Evolutionary conservation across 2,113 vertebrate species (phyloP), one percentile per base, ranked within the genome.

Genomic region (Alces alces): DNA sequence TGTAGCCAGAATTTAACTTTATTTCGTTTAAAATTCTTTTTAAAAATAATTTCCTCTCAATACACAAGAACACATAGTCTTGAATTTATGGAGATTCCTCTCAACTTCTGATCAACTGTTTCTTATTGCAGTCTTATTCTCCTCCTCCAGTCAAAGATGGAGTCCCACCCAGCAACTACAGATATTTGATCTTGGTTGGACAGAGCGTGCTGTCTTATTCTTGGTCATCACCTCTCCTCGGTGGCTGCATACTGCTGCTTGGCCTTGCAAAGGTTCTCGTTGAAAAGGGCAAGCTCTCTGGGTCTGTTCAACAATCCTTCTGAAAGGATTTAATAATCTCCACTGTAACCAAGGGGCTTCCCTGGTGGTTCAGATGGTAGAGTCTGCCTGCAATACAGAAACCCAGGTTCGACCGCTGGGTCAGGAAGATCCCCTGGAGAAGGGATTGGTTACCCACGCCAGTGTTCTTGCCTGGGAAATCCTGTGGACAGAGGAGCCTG

Each of bases 11-110:
- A 88, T 58, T 96, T 78, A 95, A 91, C 66, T 92, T 86, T 83
- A 61, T 95, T 93, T 78, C 39, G 61, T 89, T 93, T 50, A 85
- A 91, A 94, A 86, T 94, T 52, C 27, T 5, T 95, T 73, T n/a
- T 50, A 54, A 43, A 94, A 84, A 27, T 73, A 57, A 95, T 95
- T 92, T 92, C 13, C 7, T 11, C 47, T 54, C n/a, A 78, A 30
- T 76, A 83, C 12, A 90, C 27, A 54, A 23, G 64, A 83, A 80
- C 47, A 66, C 17, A 28, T 11, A 60, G 33, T 84, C 55, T 82
- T 73, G 23, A 79, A 94, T 58, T 89, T 64, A 36, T 43, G 19
- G 50, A 66, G 15, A 86, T 95, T 86, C n/a, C 92, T 90, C 28
- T 79, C 85, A 50, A 50, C 52, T 93, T 89, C 17, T 95, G 89